A percentile compares a stretch with the other conserved stretches of the same genome.
Conservation (phyloP, 2,113 vertebrate species). For the Bubo blakistoni region DNA sequence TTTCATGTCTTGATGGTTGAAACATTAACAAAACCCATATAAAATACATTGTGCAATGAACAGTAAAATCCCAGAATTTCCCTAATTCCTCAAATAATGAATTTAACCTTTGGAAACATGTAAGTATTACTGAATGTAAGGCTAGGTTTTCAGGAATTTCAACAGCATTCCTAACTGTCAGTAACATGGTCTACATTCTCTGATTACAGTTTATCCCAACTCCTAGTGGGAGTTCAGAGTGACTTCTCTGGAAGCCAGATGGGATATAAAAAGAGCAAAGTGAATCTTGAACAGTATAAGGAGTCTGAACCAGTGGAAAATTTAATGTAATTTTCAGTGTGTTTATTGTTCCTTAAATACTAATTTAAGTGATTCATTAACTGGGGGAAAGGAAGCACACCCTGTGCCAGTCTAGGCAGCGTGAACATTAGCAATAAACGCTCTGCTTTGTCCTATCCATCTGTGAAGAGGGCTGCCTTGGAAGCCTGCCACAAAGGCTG, state of each 20-base stretch:
- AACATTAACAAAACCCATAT: not conserved
- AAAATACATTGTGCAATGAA: not conserved
- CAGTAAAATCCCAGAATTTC: not conserved
- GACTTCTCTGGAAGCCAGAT: not conserved
- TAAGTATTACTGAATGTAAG: not conserved
- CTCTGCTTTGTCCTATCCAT: not conserved
- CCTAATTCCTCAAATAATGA: not conserved
- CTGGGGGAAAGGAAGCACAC: not conserved
- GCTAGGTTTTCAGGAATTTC: not conserved
- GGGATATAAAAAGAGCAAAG: not conserved
- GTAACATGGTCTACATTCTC: not conserved
- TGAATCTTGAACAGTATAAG: not conserved
- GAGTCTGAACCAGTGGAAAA: not conserved
- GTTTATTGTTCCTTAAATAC: not conserved
- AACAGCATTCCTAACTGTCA: not conserved
- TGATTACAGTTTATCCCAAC: not conserved
- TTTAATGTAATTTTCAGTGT: not conserved
- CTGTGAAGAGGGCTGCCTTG: conserved; percentile 75
- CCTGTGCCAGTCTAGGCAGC: not conserved
- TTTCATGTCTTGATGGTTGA: not conserved
- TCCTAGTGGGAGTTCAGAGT: not conserved
- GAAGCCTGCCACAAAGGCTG: conserved; percentile 84
- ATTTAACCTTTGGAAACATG: not conserved
- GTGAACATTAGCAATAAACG: not conserved
- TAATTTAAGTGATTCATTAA: not conserved